These are phyloP conservation scores for Phrynocephalus versicolor DNA, from an alignment of 2,113 vertebrate genomes.

Conservation along the genomic window DNA sequence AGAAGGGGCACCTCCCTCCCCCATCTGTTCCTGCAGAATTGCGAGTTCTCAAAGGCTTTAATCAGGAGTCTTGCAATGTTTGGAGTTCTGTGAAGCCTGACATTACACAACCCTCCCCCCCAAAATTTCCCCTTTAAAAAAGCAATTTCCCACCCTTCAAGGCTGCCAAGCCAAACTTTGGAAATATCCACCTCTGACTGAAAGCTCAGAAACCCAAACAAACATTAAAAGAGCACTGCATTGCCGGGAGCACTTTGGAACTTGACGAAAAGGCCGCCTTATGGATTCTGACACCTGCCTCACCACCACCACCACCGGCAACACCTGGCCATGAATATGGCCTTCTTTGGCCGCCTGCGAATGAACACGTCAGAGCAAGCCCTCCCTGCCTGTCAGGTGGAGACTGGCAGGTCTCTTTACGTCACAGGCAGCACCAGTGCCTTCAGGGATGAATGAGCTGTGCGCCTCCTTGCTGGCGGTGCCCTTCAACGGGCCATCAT, in stretches of 20 bases:
- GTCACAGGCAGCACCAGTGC: neutral
- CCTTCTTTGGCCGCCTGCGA: neutral
- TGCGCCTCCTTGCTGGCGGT: neutral
- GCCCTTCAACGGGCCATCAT: neutral
- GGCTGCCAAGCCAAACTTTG: neutral
- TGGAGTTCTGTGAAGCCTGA: neutral
- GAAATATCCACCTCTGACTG: neutral
- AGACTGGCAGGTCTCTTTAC: neutral
- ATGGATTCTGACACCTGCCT: neutral
- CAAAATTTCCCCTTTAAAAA: neutral
- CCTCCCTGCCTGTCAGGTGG: too few species aligned
- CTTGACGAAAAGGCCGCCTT: neutral
- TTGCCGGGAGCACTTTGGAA: neutral
- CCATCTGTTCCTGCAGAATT: neutral
- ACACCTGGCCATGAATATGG: too few species aligned
- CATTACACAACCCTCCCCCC: neutral
- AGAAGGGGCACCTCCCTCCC: neutral
- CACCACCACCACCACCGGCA: neutral
- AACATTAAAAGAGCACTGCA: neutral
- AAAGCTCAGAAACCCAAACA: neutral
- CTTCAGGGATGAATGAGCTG: neutral
- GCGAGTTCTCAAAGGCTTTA: neutral
- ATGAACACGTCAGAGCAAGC: neutral
- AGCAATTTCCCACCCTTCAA: neutral
- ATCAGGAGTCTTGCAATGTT: neutral